Evolutionary conservation across 2,888 invertebrate genomes (phyloP).

Genomic region (Drosophila anomelani): DNA sequence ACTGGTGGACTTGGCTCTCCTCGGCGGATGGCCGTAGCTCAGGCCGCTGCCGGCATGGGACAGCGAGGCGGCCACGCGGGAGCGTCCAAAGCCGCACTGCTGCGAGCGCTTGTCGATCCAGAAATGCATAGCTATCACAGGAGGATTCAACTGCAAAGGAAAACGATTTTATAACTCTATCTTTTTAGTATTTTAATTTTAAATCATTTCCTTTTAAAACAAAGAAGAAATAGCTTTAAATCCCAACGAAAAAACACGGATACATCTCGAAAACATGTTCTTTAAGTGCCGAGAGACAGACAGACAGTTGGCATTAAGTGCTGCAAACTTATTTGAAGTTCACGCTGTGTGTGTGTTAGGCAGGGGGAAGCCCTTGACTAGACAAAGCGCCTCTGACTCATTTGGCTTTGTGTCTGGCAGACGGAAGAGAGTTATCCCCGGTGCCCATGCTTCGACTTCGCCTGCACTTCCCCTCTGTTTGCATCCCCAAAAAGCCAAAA

Average conservation of each 20-base stretch:
- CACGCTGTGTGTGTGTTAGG: slow-evolving; percentile 23
- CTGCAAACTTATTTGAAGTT: slow-evolving; percentile 63
- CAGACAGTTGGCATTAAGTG: slow-evolving; percentile 42
- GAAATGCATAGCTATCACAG: slow-evolving; percentile 89
- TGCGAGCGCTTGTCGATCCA: slow-evolving; percentile 94
- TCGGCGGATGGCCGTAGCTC: slow-evolving; percentile 85
- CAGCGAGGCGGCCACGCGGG: slow-evolving; percentile 88
- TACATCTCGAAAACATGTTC: slow-evolving; percentile 4
- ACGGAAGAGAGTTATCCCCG: slow-evolving; percentile 62
- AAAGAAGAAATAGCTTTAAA: neutral
- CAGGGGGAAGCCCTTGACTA: slow-evolving; percentile 41
- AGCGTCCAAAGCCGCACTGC: slow-evolving; percentile 90
- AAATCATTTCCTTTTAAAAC: neutral
- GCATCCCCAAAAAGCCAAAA: slow-evolving; percentile 34
- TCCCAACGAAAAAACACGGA: neutral
- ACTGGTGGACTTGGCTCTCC: slow-evolving; percentile 84
- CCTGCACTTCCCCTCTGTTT: slow-evolving; percentile 31
- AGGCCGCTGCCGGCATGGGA: slow-evolving; percentile 86
- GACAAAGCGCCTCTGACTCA: slow-evolving; percentile 75
- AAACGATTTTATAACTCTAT: no score
- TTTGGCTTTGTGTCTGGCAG: slow-evolving; percentile 67
- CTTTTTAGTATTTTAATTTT: no score
- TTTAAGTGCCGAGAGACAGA: slow-evolving; percentile 17
- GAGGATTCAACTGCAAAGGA: slow-evolving; percentile 11
- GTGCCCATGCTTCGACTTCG: slow-evolving; percentile 1